Conservation (phyloP, 2,888 invertebrate genomes). For the Harpalus rubripes region DNA sequence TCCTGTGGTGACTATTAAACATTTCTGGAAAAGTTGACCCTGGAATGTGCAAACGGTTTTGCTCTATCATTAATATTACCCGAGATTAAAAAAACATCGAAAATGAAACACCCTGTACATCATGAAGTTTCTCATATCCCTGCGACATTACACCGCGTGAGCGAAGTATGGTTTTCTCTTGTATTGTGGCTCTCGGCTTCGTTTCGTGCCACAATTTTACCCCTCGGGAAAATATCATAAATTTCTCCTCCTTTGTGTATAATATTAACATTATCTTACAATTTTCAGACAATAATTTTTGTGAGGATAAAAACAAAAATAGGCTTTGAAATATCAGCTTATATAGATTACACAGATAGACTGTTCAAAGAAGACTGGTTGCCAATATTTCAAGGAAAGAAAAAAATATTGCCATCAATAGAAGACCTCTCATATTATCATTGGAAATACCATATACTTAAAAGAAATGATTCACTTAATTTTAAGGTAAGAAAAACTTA, state of each 20-base stretch:
- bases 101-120: too few relatives aligned
- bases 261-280: neutral
- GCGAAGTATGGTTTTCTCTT: too few relatives aligned
- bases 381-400: conserved; percentile 84
- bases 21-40: too few relatives aligned
- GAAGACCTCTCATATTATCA: conserved; percentile 89
- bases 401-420: conserved; percentile 83
- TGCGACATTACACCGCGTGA: too few relatives aligned
- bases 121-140: too few relatives aligned
- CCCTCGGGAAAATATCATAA: too few relatives aligned
- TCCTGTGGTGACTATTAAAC: too few relatives aligned
- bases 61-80: too few relatives aligned
- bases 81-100: too few relatives aligned
- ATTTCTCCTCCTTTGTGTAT: neutral
- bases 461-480: conserved; percentile 87
- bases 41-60: too few relatives aligned
- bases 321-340: conserved; percentile 90
- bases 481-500: conserved; percentile 81
- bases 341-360: conserved; percentile 89
- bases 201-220: too few relatives aligned
- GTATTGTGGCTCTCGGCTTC: too few relatives aligned
- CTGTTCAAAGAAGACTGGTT: conserved; percentile 87
- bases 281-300: conserved; percentile 87
- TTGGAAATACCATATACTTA: conserved; percentile 85
- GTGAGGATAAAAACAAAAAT: conserved; percentile 83